Conservation (phyloP, 2,797 vertebrate species). For the Enteromius thamalakanensis region DNA sequence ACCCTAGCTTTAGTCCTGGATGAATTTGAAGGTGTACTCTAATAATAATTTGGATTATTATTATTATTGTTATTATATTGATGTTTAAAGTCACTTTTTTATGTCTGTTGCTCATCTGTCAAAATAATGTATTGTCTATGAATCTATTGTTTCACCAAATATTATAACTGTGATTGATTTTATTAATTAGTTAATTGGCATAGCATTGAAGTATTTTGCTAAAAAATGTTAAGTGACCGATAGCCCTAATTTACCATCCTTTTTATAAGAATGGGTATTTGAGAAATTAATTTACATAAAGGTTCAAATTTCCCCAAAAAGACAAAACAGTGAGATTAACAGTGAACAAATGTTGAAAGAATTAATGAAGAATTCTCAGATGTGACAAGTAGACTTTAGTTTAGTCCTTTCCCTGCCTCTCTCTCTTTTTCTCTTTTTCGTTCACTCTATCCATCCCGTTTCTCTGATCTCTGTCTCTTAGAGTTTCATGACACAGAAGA, state of each 20-base stretch:
- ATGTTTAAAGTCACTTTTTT: neutral
- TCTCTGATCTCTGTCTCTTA: constrained; percentile 61
- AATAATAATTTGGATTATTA: neutral
- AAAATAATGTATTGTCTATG: neutral
- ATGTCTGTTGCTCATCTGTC: neutral
- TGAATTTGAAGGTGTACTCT: neutral
- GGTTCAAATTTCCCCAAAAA: neutral
- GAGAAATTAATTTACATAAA: neutral
- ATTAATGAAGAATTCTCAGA: neutral
- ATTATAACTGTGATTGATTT: neutral
- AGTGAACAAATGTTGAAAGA: neutral
- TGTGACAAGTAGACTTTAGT: neutral
- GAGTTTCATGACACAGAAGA: constrained; percentile 73
- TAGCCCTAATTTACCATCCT: neutral
- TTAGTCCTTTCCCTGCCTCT: neutral
- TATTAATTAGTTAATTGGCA: neutral
- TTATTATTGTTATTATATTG: neutral
- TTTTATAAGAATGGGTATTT: neutral
- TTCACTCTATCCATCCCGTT: neutral
- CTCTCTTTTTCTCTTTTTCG: neutral
- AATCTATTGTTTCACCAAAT: neutral
- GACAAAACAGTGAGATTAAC: neutral
- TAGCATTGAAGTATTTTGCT: neutral
- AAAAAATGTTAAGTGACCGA: neutral
- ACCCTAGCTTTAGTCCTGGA: neutral